Base-by-base conservation (phyloP, 1,140 invertebrate species). In the Eriocheir sinensis region DNA sequence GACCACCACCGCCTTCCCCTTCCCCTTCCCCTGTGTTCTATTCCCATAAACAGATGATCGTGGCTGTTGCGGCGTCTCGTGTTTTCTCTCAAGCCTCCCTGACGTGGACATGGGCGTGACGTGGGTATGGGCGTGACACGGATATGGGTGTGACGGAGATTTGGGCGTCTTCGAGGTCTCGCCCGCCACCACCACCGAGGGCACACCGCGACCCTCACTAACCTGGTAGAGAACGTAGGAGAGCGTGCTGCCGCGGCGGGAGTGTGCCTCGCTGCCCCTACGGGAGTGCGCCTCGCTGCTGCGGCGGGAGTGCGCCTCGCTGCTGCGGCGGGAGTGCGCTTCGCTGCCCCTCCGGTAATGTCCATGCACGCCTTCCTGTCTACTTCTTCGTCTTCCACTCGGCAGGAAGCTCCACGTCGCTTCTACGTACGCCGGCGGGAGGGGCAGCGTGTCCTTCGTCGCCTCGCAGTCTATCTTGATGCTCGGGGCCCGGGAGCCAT, bases 151-250 rank as follows among this genome's bases (percentile, higher is more conserved):
- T 72, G 0, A n/a, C 27, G 27, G 27, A 27, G 21, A n/a, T 21
- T 60, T 21, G 27, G 8, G 3, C 8, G 21, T 72, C 21, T 8
- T 72, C 21, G 60, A n/a, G 21, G 21, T 21, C 60, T 21, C 60
- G 27, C 27, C 60, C 60, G 27, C 27, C 60, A 72, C 60, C 17
- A 72, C 60, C 17, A 72, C 21, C 60, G 21, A 72, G 60, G 60
- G 21, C 60, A n/a, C 60, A n/a, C 60, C 60, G 92, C 41, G 41
- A 9, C 27, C n/a, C 21, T 41, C 34, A 94, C 93, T 94, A 53
- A 94, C 94, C 94, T 94, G 94, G 81, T 91, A 86, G 4, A 94
- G 89, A 32, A 94, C 89, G 41, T 94, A 83, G 15, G 94, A 94
- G 44, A 94, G 81, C 3, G 90, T 88, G 53, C 94, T 94, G 32